A percentile compares a stretch with the other conserved stretches of the same genome.
Evolutionary conservation across 2,797 vertebrate species (phyloP).

Genomic region (Cuniculus paca): DNA sequence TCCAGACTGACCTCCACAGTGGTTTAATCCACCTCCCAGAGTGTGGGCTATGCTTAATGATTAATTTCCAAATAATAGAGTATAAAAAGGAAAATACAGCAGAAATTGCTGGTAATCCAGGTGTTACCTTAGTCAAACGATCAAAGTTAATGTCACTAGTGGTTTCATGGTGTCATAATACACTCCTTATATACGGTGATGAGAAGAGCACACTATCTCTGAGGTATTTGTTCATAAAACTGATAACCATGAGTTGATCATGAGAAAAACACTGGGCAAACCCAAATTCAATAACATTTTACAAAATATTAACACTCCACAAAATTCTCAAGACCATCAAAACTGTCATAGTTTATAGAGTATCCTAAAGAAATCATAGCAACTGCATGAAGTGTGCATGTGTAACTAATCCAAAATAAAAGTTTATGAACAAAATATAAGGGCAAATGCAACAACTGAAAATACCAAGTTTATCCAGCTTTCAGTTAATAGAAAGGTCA

Average conservation of each 20-base stretch:
- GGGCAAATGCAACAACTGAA: background rate
- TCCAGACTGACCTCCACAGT: too few relatives aligned
- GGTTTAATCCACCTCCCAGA: background rate
- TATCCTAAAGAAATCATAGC: background rate
- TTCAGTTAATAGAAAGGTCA: slow-evolving; percentile 47
- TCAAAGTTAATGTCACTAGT: background rate
- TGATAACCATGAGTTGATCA: background rate
- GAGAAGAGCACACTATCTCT: background rate
- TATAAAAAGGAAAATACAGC: background rate
- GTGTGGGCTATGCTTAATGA: background rate
- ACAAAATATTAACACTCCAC: background rate
- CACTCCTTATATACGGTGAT: background rate
- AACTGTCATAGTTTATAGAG: background rate
- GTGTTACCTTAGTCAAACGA: background rate
- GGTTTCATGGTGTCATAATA: background rate
- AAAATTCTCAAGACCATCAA: background rate
- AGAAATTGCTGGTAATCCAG: background rate
- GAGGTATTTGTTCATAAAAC: background rate
- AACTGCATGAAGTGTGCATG: background rate
- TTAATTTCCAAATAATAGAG: background rate
- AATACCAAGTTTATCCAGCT: background rate
- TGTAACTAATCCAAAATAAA: slow-evolving; percentile 28
- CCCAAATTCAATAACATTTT: background rate
- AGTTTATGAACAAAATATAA: background rate
- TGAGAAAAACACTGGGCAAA: background rate